phyloP scores from a whole-genome alignment of 1,140 invertebrate species.

The Lethocerus indicus region DNA sequence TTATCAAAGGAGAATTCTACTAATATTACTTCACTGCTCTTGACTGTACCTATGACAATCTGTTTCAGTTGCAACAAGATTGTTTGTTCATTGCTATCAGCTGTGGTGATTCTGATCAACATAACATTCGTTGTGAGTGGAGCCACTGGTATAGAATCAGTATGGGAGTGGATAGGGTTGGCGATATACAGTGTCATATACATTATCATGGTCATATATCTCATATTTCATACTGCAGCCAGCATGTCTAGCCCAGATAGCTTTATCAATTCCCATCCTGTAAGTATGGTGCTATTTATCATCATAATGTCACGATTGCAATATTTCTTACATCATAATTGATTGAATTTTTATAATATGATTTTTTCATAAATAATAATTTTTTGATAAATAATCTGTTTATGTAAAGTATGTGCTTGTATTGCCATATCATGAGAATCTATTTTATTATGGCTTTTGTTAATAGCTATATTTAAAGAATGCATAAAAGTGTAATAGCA shows the following conservation, averaged over 20 bases:
- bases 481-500: no score
- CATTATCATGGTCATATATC: constrained; percentile 9
- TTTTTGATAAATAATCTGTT: not conserved
- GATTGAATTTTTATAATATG: not conserved
- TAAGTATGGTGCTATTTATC: no score
- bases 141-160: constrained; percentile 24
- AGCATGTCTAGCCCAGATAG: constrained; percentile 11
- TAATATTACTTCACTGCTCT: constrained; percentile 11
- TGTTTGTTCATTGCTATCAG: constrained; percentile 43
- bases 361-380: not conserved
- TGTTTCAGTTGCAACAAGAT: constrained; percentile 45
- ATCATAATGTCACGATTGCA: no score
- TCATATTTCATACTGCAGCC: constrained; percentile 9
- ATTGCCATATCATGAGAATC: not conserved
- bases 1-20: not conserved
- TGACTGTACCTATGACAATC: constrained; percentile 16
- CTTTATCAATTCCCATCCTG: not conserved
- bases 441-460: not conserved
- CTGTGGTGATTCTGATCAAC: constrained; percentile 63
- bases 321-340: not conserved
- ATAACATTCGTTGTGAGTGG: constrained; percentile 55
- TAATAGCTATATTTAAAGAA: no score
- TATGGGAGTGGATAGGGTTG: constrained; percentile 1
- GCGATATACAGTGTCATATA: constrained; percentile 9
- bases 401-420: not conserved